Percentiles rank a stretch among this genome's conserved stretches.
Conservation (phyloP, 2,113 vertebrate genomes). For the Callopanchax toddi region DNA sequence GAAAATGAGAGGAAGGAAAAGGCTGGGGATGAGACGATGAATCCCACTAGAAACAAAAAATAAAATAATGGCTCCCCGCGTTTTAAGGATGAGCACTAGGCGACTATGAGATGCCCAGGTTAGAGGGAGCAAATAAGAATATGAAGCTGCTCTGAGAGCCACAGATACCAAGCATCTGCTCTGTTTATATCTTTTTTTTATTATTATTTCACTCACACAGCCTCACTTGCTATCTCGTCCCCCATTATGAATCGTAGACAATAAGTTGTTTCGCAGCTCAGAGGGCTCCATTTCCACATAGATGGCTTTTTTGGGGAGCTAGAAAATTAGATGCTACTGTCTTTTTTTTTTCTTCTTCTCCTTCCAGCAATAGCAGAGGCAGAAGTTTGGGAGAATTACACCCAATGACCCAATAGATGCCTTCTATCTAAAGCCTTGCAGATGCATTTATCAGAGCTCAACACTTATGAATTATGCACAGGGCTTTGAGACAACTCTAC, state of each 20-base stretch:
- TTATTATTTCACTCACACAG: conserved; percentile 17
- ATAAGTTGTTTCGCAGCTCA: conserved; percentile 54
- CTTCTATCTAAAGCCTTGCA: conserved; percentile 58
- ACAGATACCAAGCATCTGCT: no score
- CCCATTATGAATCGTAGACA: conserved; percentile 55
- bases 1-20: no score
- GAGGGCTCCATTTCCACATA: conserved; percentile 72
- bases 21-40: conserved; percentile 1
- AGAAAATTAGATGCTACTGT: conserved; percentile 64
- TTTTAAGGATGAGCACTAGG: conserved; percentile 47
- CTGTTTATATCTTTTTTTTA: not conserved
- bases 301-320: conserved; percentile 59
- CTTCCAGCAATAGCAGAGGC: conserved; percentile 6
- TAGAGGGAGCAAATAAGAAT: no score
- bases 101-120: conserved; percentile 49
- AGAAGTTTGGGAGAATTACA: conserved; percentile 52
- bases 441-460: conserved; percentile 66
- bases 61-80: conserved; percentile 66
- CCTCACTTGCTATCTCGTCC: conserved; percentile 30
- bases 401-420: conserved; percentile 42
- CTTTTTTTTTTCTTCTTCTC: not conserved
- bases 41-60: conserved; percentile 10
- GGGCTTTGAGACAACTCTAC: conserved; percentile 40
- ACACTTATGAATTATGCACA: conserved; percentile 70
- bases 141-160: conserved; percentile 24